Evolutionary conservation across 2,797 vertebrate species (phyloP), one percentile per base, ranked within the genome.

Genomic region (Aplochiton taeniatus): DNA sequence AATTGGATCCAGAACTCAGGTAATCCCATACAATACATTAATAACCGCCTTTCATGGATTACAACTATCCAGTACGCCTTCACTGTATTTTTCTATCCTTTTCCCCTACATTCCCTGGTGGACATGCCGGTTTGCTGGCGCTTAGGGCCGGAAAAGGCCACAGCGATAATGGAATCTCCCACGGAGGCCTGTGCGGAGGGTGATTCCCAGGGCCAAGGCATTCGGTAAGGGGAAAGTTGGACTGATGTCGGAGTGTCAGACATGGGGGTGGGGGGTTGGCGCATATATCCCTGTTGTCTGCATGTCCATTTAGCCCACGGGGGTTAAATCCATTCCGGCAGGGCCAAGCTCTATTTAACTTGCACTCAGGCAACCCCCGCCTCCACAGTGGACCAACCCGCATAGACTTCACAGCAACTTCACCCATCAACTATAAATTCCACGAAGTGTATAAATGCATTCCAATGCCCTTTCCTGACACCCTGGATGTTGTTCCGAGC

Each of bases 251-350:
- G 43, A 58, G 57, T 17, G 43, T 20, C 45, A 20, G 45, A 60
- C 18, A 48, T 41, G 58, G 46, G 14, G 46, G n/a, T n/a, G n/a
- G n/a, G n/a, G n/a, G n/a, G n/a, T n/a, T n/a, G n/a, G n/a, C n/a
- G n/a, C n/a, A n/a, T n/a, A n/a, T n/a, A 61, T 61, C 59, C 59
- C 46, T 31, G 59, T 31, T 48, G 14, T 31, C 20, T 41, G 59
- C 18, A 31, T 20, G 45, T 13, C 13, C 31, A 31, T 54, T 47
- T 11, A 11, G 12, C 19, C 46, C 45, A 31, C 11, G 49, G 59
- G 46, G 52, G 12, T 20, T 49, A 18, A 61, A 31, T 41, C 46
- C 12, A 49, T 49, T 20, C n/a, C 46, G 49, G 49, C 47, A 61
- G n/a, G 19, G 19, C 46, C 59, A 61, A 13, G 14, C 8, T 61